phyloP scores from a whole-genome alignment of 2,888 invertebrate genomes.

The Gisinianus flammeolus region DNA sequence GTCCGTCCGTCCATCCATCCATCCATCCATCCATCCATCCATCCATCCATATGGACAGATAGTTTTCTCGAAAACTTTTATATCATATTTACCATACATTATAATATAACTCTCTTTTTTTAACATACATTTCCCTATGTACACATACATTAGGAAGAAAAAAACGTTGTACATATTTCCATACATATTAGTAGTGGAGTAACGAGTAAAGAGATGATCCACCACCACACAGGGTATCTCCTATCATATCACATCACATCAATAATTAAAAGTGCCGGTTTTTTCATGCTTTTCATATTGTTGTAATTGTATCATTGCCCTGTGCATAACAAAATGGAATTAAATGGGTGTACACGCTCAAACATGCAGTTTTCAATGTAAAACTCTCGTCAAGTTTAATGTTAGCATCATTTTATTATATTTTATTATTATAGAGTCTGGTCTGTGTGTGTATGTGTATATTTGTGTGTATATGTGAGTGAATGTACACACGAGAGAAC shows the following conservation, averaged over 20 bases:
- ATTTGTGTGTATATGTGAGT: not conserved
- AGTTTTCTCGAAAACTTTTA: too few species aligned
- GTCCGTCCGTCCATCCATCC: too few species aligned
- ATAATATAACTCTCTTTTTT: not conserved
- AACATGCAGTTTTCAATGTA: slow-evolving; percentile 28
- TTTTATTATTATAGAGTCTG: not conserved
- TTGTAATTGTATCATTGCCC: slow-evolving; percentile 31
- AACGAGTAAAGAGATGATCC: not conserved
- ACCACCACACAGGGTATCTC: slow-evolving; percentile 3
- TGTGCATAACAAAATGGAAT: slow-evolving; percentile 32
- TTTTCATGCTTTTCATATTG: slow-evolving; percentile 23
- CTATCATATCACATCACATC: slow-evolving; percentile 20
- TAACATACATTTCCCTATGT: not conserved
- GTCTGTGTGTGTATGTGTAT: not conserved
- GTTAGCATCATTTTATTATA: not conserved
- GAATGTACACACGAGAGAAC: too few species aligned
- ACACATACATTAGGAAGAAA: too few species aligned
- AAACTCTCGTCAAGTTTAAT: slow-evolving; percentile 1
- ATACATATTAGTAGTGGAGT: not conserved
- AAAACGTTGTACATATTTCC: too few species aligned
- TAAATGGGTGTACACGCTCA: slow-evolving; percentile 32
- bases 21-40: too few species aligned
- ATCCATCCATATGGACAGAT: too few species aligned
- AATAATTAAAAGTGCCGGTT: slow-evolving; percentile 37
- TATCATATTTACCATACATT: too few species aligned